Conservation (phyloP, 2,888 invertebrate species). For the Tipula lateralis region DNA sequence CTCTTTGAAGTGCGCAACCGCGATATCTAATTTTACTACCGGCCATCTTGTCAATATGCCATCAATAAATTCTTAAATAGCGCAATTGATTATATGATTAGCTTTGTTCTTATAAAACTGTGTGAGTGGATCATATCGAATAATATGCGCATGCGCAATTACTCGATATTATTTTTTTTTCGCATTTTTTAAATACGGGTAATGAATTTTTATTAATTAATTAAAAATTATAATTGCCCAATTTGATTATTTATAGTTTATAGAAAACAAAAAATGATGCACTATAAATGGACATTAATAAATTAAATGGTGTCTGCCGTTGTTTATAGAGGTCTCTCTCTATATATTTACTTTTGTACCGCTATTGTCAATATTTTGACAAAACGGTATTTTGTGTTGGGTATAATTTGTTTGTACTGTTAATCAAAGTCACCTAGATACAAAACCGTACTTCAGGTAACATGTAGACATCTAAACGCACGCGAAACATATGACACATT, state of each 20-base stretch:
- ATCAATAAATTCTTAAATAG: neutral
- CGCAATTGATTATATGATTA: neutral
- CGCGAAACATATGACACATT: no score
- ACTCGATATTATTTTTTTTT: neutral
- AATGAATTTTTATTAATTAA: slow-evolving; percentile 9
- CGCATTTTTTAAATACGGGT: neutral
- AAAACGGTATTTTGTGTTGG: neutral
- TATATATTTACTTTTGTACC: neutral
- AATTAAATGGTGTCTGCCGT: neutral
- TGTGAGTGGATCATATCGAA: neutral
- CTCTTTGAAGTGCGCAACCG: neutral
- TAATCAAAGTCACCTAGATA: no score
- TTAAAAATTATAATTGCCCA: neutral
- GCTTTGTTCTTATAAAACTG: neutral
- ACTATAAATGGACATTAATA: neutral
- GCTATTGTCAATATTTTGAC: neutral
- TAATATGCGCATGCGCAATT: neutral
- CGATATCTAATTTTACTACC: neutral
- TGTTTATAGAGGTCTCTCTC: neutral
- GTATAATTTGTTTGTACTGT: no score
- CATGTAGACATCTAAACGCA: no score
- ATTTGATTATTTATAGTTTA: neutral
- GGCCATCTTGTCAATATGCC: neutral
- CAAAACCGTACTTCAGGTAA: no score
- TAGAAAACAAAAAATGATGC: neutral